A percentile compares a stretch with the other conserved stretches of the same genome.
Evolutionary conservation across 2,888 invertebrate species (phyloP).

Genomic region (Tenodera sinensis): DNA sequence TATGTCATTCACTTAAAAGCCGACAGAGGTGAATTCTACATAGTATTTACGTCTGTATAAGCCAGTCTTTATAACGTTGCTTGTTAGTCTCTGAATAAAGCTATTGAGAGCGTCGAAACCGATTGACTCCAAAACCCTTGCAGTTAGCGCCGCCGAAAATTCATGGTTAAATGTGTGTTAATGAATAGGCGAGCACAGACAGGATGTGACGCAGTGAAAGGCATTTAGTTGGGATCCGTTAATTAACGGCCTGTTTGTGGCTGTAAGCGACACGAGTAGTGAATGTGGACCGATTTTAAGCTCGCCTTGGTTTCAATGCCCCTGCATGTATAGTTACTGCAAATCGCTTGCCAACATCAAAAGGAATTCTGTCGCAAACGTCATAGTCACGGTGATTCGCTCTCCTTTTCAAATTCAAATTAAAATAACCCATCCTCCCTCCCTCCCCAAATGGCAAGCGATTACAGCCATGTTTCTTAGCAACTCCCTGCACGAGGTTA

Average conservation of each 20-base stretch:
- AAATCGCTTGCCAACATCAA: not conserved
- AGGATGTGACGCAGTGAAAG: not conserved
- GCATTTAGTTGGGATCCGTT: not conserved
- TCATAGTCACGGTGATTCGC: no score
- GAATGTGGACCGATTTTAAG: not conserved
- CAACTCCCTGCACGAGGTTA: not conserved
- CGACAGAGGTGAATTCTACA: not conserved
- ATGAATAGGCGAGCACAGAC: not conserved
- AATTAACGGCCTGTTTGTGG: not conserved
- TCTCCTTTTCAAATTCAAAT: not conserved
- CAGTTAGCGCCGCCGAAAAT: not conserved
- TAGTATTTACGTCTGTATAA: not conserved
- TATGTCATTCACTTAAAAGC: not conserved
- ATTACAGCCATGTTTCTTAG: not conserved
- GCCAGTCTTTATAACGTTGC: not conserved
- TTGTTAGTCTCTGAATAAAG: not conserved
- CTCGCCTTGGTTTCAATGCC: not conserved
- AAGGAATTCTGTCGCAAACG: not conserved
- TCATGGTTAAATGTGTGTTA: constrained; percentile 17
- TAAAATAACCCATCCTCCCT: not conserved
- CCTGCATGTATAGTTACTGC: not conserved
- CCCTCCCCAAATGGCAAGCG: not conserved
- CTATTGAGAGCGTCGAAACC: not conserved
- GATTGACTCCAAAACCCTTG: not conserved
- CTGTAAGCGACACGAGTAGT: not conserved